Conservation (phyloP, 2,113 vertebrate species). For the Ailuropoda melanoleuca region DNA sequence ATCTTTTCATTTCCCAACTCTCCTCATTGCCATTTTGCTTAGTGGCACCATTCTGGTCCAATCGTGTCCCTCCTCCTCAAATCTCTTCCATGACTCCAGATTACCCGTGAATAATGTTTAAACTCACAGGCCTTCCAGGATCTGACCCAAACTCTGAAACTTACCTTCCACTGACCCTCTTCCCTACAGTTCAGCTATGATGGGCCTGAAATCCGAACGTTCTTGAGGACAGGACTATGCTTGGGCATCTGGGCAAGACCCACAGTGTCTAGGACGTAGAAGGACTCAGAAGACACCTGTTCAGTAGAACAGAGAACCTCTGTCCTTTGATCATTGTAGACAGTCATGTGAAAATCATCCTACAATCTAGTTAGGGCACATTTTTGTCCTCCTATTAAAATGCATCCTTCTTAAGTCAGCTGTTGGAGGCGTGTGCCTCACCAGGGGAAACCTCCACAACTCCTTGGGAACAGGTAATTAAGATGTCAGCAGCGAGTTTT, state of each 20-base stretch:
- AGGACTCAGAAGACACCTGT: neutral
- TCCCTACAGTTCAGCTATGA: neutral
- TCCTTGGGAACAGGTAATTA: neutral
- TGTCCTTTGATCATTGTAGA: conserved; percentile 45
- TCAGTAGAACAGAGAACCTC: neutral
- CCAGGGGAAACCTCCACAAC: neutral
- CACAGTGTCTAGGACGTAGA: neutral
- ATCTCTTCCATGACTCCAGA: neutral
- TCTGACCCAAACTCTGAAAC: neutral
- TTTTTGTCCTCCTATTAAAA: conserved; percentile 62
- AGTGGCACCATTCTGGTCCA: neutral
- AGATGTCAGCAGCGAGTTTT: neutral
- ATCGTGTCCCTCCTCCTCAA: neutral
- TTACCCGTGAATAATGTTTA: neutral
- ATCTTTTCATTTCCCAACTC: neutral
- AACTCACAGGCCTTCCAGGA: neutral
- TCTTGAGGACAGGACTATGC: neutral
- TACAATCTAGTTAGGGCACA: conserved; percentile 42
- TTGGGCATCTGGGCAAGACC: neutral
- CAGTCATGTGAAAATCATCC: conserved; percentile 24
- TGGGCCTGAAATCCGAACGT: neutral
- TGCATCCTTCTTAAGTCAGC: neutral
- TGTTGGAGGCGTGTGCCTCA: neutral
- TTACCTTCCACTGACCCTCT: neutral
- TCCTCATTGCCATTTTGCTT: neutral